Conservation (phyloP, 2,113 vertebrate species). For the Sus scrofa region DNA sequence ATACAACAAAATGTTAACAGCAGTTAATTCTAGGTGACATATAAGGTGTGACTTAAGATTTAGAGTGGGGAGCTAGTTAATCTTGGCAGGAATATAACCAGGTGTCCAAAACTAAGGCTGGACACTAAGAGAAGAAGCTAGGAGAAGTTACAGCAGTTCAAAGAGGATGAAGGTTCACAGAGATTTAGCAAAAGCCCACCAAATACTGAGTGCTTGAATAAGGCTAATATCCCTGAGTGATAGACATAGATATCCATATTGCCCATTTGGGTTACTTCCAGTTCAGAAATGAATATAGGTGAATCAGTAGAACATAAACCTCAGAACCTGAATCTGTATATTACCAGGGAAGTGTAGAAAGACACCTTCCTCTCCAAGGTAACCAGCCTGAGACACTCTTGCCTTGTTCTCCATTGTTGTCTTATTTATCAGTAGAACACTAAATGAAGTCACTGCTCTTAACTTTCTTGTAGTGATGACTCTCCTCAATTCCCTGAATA, state of each 20-base stretch:
- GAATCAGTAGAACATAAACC: not conserved
- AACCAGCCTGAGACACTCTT: not conserved
- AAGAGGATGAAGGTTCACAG: not conserved
- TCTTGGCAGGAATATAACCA: not conserved
- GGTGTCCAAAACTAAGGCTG: not conserved
- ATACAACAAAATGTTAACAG: not conserved
- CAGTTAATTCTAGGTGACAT: not conserved
- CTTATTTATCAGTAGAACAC: not conserved
- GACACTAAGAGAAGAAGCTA: not conserved
- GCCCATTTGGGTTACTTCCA: constrained; percentile 45
- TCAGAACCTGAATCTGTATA: not conserved
- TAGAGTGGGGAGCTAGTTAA: not conserved
- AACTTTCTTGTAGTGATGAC: not conserved
- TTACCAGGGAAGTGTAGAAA: not conserved
- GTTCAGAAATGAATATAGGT: constrained; percentile 38
- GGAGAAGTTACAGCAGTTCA: not conserved
- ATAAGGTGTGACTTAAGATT: not conserved
- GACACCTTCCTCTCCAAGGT: not conserved
- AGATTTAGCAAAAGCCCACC: not conserved
- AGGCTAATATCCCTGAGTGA: too few relatives aligned
- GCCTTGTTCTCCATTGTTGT: not conserved
- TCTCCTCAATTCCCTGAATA: not conserved
- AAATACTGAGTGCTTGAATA: not conserved
- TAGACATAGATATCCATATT: not conserved
- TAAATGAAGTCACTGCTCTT: not conserved